Base-by-base conservation (phyloP, 2,113 vertebrate genomes). In the Peromyscus maniculatus region DNA sequence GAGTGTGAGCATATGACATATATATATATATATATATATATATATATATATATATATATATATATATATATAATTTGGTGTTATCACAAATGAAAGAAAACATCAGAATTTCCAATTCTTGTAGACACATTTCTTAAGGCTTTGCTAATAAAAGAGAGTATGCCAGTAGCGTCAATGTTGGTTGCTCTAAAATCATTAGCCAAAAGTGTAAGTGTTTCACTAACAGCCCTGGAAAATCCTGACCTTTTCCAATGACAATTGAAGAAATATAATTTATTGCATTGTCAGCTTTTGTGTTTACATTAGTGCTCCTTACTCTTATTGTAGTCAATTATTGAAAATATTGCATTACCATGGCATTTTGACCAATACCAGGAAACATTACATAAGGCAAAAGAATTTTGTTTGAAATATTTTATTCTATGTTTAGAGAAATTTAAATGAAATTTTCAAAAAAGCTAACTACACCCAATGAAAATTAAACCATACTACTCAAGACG, bases 391-490 rank as follows among this genome's bases (percentile, higher is more conserved):
- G 43, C 26, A 92, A 46, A 96, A 91, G n/a, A 15, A 94, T n/a
- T 77, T 64, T 90, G 57, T 79, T 89, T 87, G 67, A 97, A 94
- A 96, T 91, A 72, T 21, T 74, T 2, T 78, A 43, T 95, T 36
- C 36, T 77, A 66, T 96, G 55, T 88, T 97, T 74, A 59, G 15
- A 92, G 92, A 71, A 90, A 10, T 31, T 75, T 75, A 57, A 96
- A 55, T 66, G 7, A 36, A n/a, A 91, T 16, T 93, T 91, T n/a
- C 43, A 91, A 92, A 96, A 96, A 8, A 91, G 87, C 36, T 86
- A 89, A 72, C 39, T 77, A 92, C 80, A 84, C 19, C 22, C 55
- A 84, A 36, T 31, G 57, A 94, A 97, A 96, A 92, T 91, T 88
- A 82, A 95, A 89, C 46, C 59, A 52, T 17, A 4, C 19, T 92